phyloP scores from a whole-genome alignment of 2,113 vertebrate genomes.

The Chiloscyllium plagiosum region DNA sequence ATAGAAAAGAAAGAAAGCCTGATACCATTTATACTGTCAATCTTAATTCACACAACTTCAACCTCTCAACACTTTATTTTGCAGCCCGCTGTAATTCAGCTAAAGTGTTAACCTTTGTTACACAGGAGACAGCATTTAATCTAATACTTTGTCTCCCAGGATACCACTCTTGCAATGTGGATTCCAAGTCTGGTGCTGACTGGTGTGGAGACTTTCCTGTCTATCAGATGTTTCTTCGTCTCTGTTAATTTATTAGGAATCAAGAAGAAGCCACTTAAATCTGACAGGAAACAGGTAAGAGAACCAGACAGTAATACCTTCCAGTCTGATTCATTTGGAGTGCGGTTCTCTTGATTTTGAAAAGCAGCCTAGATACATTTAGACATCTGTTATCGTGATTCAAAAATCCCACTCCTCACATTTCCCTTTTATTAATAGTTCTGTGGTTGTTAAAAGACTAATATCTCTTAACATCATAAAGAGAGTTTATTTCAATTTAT shows the following conservation, averaged over 20 bases:
- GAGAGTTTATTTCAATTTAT: not conserved
- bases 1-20: not conserved
- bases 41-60: not conserved
- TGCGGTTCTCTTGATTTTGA: not conserved
- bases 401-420: not conserved
- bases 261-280: constrained; percentile 49
- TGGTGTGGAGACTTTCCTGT: constrained; percentile 59
- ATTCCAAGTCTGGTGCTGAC: constrained; percentile 65
- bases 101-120: not conserved
- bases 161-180: constrained; percentile 81
- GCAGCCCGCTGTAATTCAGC: not conserved
- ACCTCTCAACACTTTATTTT: not conserved
- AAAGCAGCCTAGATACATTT: not conserved
- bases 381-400: not conserved
- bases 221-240: constrained; percentile 58
- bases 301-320: not conserved
- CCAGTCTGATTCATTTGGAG: not conserved
- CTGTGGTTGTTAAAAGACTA: not conserved
- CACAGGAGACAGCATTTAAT: not conserved
- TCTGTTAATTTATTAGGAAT: constrained; percentile 55
- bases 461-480: not conserved
- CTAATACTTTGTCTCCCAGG: constrained; percentile 51
- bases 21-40: not conserved
- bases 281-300: constrained; percentile 46
- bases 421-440: not conserved